Evolutionary conservation across 2,888 invertebrate species (phyloP).

Genomic region (Metalampra italica): DNA sequence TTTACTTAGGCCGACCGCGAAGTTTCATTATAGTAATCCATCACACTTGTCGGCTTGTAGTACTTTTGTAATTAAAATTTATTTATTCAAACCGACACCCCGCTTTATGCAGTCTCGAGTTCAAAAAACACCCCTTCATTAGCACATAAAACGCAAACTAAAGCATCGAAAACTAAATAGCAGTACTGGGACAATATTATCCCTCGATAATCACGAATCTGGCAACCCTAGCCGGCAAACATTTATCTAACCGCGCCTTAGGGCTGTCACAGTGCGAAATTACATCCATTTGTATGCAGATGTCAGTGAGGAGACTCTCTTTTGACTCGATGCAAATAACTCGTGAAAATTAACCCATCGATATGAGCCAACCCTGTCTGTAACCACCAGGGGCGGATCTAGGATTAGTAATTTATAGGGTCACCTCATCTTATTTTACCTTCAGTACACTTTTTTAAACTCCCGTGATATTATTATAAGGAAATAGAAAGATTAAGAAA

Average conservation of each 20-base stretch:
- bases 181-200: not conserved
- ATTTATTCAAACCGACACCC: slow-evolving; percentile 10
- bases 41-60: not conserved
- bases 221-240: slow-evolving; percentile 48
- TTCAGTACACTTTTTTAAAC: too few species aligned
- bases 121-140: slow-evolving; percentile 15
- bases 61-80: slow-evolving; percentile 3
- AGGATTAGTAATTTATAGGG: not conserved
- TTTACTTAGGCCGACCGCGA: not conserved
- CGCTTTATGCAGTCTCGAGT: slow-evolving; percentile 9
- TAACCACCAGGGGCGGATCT: not conserved
- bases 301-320: slow-evolving; percentile 41
- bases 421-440: too few species aligned
- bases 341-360: slow-evolving; percentile 71
- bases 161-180: not conserved
- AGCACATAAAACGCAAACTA: slow-evolving; percentile 24
- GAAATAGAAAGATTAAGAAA: too few species aligned
- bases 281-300: slow-evolving; percentile 73
- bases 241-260: slow-evolving; percentile 63
- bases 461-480: too few species aligned
- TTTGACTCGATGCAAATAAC: slow-evolving; percentile 66
- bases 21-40: slow-evolving; percentile 2
- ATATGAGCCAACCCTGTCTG: slow-evolving; percentile 32
- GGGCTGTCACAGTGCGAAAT: slow-evolving; percentile 68
- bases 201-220: slow-evolving; percentile 12